A percentile compares a stretch with the other conserved stretches of the same genome.
These are phyloP conservation scores for Drosophila nigritarsus DNA, from an alignment of 2,888 invertebrate species.

Conservation along the genomic window DNA sequence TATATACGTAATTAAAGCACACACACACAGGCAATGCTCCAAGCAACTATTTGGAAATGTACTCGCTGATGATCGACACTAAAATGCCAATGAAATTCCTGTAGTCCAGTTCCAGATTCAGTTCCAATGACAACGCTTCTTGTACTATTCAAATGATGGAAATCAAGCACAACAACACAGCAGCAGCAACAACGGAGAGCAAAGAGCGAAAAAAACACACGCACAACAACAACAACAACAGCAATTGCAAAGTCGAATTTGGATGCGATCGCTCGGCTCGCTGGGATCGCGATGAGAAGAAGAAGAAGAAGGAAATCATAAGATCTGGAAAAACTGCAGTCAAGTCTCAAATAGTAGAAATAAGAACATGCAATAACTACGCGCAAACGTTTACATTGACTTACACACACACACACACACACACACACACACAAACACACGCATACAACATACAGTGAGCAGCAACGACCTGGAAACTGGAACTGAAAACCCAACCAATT, in stretches of 20 bases:
- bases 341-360: slow-evolving; percentile 48
- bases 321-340: slow-evolving; percentile 61
- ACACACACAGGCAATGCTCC: slow-evolving; percentile 9
- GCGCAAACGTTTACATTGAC: slow-evolving; percentile 48
- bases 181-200: slow-evolving; percentile 19
- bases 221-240: slow-evolving; percentile 17
- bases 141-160: slow-evolving; percentile 63
- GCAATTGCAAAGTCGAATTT: slow-evolving; percentile 69
- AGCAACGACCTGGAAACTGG: slow-evolving; percentile 73
- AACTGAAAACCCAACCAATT: slow-evolving; percentile 77
- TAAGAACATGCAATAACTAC: slow-evolving; percentile 64
- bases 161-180: slow-evolving; percentile 46
- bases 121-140: slow-evolving; percentile 54
- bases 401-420: slow-evolving; percentile 7
- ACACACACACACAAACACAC: slow-evolving; percentile 14
- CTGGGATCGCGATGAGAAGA: slow-evolving; percentile 41
- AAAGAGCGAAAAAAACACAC: slow-evolving; percentile 16
- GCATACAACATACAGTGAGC: slow-evolving; percentile 27
- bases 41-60: slow-evolving; percentile 37
- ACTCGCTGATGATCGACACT: slow-evolving; percentile 28
- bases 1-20: background rate
- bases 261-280: slow-evolving; percentile 49
- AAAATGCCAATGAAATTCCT: slow-evolving; percentile 55
- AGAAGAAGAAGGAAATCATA: slow-evolving; percentile 47
- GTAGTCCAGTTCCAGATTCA: slow-evolving; percentile 52